These are phyloP conservation scores for Holacanthella duospinosa DNA, from an alignment of 2,888 invertebrate genomes.

Conservation along the genomic window DNA sequence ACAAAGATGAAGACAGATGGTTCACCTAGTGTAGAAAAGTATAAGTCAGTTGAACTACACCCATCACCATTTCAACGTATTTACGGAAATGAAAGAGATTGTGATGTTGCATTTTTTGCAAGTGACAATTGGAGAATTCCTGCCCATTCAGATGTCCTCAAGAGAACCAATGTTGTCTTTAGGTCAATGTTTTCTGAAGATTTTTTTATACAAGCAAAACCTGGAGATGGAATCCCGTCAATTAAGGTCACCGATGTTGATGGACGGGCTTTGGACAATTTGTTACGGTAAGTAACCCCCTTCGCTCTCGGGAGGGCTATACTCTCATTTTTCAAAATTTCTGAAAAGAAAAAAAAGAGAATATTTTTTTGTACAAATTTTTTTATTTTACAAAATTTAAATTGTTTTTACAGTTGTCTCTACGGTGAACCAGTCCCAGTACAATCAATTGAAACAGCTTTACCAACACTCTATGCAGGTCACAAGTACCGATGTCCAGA, in stretches of 20 bases:
- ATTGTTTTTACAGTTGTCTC: constrained; percentile 47
- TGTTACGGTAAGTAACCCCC: constrained; percentile 48
- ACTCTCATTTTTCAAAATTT: no score
- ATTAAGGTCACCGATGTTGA: constrained; percentile 51
- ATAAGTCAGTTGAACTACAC: no score
- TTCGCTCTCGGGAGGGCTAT: neutral
- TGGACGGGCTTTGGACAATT: constrained; percentile 56
- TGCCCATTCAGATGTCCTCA: constrained; percentile 55
- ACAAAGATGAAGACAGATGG: no score
- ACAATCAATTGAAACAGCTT: constrained; percentile 54
- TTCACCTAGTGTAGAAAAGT: no score
- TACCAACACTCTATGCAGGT: constrained; percentile 60
- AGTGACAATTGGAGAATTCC: constrained; percentile 56
- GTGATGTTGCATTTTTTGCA: constrained; percentile 53
- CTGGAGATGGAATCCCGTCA: constrained; percentile 41
- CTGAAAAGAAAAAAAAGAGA: neutral
- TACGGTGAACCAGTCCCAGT: constrained; percentile 54
- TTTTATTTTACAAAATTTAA: constrained; percentile 13
- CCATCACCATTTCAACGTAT: neutral
- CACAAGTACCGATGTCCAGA: constrained; percentile 62
- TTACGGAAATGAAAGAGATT: constrained; percentile 44
- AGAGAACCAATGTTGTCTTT: constrained; percentile 55
- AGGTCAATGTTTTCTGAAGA: constrained; percentile 49
- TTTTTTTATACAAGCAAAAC: constrained; percentile 41
- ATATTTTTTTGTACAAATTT: no score